Percentiles rank a stretch among this genome's conserved stretches.
These are phyloP conservation scores for Notamacropus eugenii DNA, from an alignment of 2,797 vertebrate species.

Conservation along the genomic window DNA sequence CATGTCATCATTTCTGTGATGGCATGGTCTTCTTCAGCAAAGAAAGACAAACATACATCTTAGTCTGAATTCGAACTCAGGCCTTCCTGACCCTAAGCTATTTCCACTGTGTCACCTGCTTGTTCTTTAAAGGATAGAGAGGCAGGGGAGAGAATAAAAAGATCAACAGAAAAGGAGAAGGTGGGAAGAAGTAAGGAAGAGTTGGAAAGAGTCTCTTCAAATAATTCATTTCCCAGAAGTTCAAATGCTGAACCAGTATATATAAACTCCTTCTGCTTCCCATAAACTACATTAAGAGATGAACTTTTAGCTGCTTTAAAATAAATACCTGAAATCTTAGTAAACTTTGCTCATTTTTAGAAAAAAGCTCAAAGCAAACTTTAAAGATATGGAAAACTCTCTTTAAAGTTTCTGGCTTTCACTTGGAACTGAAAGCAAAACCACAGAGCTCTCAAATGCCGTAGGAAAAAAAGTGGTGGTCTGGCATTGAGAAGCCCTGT, in stretches of 20 bases:
- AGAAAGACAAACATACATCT: not conserved
- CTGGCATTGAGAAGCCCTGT: not conserved
- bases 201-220: rapidly evolving
- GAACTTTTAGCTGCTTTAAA: not conserved
- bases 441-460: conserved; percentile 44
- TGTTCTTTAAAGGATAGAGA: not conserved
- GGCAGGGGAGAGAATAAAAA: not conserved
- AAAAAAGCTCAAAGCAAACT: conserved; percentile 9
- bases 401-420: conserved; percentile 52
- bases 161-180: not conserved
- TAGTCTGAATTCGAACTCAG: not conserved
- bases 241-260: not conserved
- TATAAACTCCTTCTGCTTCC: not conserved
- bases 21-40: too few species aligned
- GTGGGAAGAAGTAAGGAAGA: rapidly evolving
- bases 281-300: not conserved
- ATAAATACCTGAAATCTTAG: conserved; percentile 5
- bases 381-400: conserved; percentile 16
- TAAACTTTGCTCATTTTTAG: not conserved
- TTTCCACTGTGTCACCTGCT: not conserved
- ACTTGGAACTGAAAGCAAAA: conserved; percentile 53
- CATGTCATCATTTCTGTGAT: too few species aligned
- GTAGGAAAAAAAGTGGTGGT: conserved; percentile 6
- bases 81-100: not conserved
- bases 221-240: not conserved